Conservation (phyloP, 1,140 invertebrate genomes). For the Zelostemma sp. region DNA sequence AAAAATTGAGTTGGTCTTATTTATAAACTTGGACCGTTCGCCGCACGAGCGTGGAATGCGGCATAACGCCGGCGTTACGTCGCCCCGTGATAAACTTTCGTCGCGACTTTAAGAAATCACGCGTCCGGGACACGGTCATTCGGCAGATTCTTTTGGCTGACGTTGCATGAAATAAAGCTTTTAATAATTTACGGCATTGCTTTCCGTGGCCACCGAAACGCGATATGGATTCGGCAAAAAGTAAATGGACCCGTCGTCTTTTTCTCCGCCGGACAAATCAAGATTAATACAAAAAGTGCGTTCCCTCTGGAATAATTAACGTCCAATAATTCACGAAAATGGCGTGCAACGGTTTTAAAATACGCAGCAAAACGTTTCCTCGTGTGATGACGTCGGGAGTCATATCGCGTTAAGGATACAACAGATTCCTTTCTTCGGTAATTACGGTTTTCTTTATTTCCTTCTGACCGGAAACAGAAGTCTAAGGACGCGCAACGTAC, state of each 20-base stretch:
- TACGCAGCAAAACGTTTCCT: no score
- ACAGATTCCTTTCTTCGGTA: slow-evolving; percentile 6
- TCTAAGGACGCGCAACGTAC: slow-evolving; percentile 9
- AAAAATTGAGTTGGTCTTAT: slow-evolving; percentile 50
- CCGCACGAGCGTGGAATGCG: slow-evolving; percentile 7
- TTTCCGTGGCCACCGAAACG: slow-evolving; percentile 26
- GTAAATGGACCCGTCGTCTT: background rate
- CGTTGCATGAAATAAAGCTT: slow-evolving; percentile 25
- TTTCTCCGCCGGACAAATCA: background rate
- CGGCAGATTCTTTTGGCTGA: slow-evolving; percentile 5
- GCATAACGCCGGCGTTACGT: slow-evolving; percentile 1
- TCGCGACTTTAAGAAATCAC: slow-evolving; percentile 36
- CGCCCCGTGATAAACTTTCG: slow-evolving; percentile 31
- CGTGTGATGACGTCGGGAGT: slow-evolving; percentile 3
- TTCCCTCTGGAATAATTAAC: no score
- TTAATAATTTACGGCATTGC: slow-evolving; percentile 36
- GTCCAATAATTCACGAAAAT: no score
- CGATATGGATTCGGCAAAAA: background rate
- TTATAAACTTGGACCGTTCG: slow-evolving; percentile 7
- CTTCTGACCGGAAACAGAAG: slow-evolving; percentile 2
- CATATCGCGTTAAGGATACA: slow-evolving; percentile 1
- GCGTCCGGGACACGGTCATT: slow-evolving; percentile 20
- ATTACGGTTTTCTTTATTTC: slow-evolving; percentile 19
- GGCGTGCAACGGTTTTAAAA: no score
- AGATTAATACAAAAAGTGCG: no score